Percentiles rank a stretch among this genome's conserved stretches.
phyloP scores from a whole-genome alignment of 2,113 vertebrate genomes.

The Vidua macroura region DNA sequence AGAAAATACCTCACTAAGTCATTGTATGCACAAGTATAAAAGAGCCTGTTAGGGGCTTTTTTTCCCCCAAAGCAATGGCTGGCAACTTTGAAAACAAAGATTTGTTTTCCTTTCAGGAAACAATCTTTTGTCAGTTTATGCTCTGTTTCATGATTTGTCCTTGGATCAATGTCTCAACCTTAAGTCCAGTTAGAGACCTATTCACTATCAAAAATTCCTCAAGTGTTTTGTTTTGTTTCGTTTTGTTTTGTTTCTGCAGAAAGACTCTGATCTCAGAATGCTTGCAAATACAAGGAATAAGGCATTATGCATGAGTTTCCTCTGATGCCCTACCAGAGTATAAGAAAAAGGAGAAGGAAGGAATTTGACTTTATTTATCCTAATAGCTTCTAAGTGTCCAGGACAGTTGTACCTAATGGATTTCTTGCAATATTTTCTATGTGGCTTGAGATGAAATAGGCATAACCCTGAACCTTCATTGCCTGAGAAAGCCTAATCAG shows the following conservation, averaged over 20 bases:
- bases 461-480: background rate
- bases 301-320: background rate
- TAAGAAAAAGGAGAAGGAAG: background rate
- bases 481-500: background rate
- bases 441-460: background rate
- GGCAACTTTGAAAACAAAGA: no score
- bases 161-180: background rate
- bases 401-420: background rate
- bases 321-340: background rate
- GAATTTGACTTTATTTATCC: background rate
- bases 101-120: background rate
- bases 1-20: background rate
- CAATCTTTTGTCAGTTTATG: background rate
- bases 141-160: background rate
- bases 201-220: background rate
- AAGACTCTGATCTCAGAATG: background rate
- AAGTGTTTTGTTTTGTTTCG: background rate
- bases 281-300: background rate
- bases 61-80: background rate
- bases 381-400: background rate
- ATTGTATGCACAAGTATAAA: background rate
- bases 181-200: background rate
- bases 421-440: background rate
- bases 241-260: background rate
- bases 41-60: fast-evolving